These are phyloP conservation scores for Melanocharis versteri DNA, from an alignment of 2,113 vertebrate genomes.

Conservation along the genomic window DNA sequence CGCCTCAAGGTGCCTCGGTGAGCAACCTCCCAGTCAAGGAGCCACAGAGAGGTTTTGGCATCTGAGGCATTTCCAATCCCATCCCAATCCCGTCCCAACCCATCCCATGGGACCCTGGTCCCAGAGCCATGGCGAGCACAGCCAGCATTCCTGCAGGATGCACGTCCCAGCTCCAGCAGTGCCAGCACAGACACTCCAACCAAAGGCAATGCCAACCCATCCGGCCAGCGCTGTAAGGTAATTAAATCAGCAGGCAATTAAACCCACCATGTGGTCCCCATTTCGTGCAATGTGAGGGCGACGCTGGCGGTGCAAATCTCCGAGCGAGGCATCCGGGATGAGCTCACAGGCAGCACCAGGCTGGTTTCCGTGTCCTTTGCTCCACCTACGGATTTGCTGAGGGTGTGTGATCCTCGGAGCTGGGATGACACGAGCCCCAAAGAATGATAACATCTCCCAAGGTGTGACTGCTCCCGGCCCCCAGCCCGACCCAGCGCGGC, in stretches of 20 bases:
- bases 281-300: background rate
- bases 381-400: background rate
- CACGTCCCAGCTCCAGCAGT: background rate
- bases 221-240: background rate
- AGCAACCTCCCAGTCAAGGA: rapidly evolving
- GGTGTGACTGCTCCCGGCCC: background rate
- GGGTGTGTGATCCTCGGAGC: background rate
- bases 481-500: rapidly evolving
- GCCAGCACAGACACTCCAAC: background rate
- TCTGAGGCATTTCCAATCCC: background rate
- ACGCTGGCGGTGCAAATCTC: background rate
- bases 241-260: background rate
- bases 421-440: background rate
- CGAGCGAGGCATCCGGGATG: background rate
- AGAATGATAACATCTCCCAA: background rate
- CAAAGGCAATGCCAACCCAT: background rate
- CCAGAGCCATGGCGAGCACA: background rate
- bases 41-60: background rate
- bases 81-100: too few relatives aligned
- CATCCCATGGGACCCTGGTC: too few relatives aligned
- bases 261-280: background rate
- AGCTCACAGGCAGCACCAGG: background rate
- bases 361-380: background rate
- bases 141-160: rapidly evolving
- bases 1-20: background rate